These are phyloP conservation scores for Auanema sp. DNA, from an alignment of 2,888 invertebrate species.

Conservation along the genomic window DNA sequence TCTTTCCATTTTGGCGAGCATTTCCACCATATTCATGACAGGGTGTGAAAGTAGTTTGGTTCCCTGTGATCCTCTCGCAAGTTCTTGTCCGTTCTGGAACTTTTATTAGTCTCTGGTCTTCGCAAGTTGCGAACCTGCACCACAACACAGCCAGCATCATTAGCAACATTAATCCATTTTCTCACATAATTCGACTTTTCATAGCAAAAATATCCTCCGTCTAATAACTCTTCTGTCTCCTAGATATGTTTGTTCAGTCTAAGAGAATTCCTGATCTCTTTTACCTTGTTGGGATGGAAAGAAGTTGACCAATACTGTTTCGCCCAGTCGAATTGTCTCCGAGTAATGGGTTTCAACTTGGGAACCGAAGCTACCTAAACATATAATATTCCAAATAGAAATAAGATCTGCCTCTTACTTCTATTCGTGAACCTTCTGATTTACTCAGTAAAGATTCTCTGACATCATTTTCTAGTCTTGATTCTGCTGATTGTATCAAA, in stretches of 20 bases:
- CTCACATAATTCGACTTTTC: slow-evolving; percentile 13
- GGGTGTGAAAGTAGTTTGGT: slow-evolving; percentile 26
- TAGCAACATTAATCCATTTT: slow-evolving; percentile 20
- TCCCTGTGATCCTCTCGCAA: slow-evolving; percentile 13
- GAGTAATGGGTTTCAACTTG: slow-evolving; percentile 9
- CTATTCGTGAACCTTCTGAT: background rate
- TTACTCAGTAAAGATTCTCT: background rate
- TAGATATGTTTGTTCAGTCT: background rate
- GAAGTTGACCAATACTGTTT: slow-evolving; percentile 15
- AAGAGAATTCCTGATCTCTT: no score
- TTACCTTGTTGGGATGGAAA: slow-evolving; percentile 16
- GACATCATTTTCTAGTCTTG: slow-evolving; percentile 2
- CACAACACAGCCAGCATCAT: slow-evolving; percentile 23
- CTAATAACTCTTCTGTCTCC: slow-evolving; percentile 23
- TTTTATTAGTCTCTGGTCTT: background rate
- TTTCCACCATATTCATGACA: slow-evolving; percentile 33
- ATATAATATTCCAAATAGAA: background rate
- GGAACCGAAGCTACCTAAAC: slow-evolving; percentile 18
- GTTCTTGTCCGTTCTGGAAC: slow-evolving; percentile 10
- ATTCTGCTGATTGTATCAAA: slow-evolving; percentile 1
- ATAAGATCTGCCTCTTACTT: no score
- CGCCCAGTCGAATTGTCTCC: slow-evolving; percentile 18
- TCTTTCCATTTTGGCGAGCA: slow-evolving; percentile 15
- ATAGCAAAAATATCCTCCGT: slow-evolving; percentile 17
- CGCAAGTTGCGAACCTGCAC: slow-evolving; percentile 21